Evolutionary conservation across 2,113 vertebrate genomes (phyloP).

Genomic region (Corythornis cristatus): DNA sequence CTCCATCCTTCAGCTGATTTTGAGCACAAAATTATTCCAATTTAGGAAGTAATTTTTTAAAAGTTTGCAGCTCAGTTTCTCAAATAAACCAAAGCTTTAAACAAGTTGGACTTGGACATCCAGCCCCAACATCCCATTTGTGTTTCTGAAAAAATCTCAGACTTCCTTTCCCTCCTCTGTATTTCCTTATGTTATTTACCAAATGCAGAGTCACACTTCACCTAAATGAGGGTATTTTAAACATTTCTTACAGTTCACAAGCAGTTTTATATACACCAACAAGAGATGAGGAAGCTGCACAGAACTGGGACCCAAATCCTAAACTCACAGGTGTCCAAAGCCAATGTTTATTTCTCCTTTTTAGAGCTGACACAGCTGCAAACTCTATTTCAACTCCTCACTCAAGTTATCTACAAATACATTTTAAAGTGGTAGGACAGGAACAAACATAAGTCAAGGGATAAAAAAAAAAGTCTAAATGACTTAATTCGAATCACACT

Average conservation of each 20-base stretch:
- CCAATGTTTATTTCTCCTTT: neutral
- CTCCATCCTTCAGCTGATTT: constrained; percentile 13
- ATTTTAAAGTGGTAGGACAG: neutral
- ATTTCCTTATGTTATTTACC: neutral
- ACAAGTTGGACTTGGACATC: neutral
- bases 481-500: neutral
- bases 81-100: neutral
- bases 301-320: neutral
- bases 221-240: neutral
- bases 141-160: neutral
- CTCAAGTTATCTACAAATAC: neutral
- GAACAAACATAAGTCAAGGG: neutral
- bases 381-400: neutral
- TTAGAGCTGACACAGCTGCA: neutral
- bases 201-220: neutral
- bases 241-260: neutral
- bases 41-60: neutral
- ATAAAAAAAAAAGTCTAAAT: neutral
- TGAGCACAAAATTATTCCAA: neutral
- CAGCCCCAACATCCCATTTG: neutral
- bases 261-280: neutral
- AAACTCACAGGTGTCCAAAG: neutral
- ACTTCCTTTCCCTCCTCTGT: neutral
- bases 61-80: neutral
- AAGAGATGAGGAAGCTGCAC: neutral